Base-by-base conservation (phyloP, 1,140 invertebrate species). In the Metopolophium dirhodum region DNA sequence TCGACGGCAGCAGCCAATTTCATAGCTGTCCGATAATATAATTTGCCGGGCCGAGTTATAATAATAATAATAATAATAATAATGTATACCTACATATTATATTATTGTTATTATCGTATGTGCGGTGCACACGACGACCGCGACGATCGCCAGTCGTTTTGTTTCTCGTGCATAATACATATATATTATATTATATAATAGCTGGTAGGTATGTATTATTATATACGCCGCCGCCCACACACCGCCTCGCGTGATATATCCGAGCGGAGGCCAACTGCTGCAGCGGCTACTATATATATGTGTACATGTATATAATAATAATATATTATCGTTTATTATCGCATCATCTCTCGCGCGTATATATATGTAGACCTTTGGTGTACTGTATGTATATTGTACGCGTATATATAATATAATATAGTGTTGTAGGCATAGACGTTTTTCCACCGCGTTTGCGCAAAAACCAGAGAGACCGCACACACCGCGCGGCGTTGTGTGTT, bases 391-490 rank as follows among this genome's bases (percentile, higher is more conserved):
- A 26, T 23, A 7, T 7, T 18, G 35, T 37, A 41, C 41, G 3
- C 41, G 7, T 51, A 51, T 51, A 51, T 51, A 51, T 51, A 51
- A 54, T 54, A 54, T 45, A 85, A 54, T 45, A 85, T 23, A 85
- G 37, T 41, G 7, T 87, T 68, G 14, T 30, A 77, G 61, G 30
- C 26, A 51, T 22, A 51, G 18, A 49, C 47, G 30, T 88, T 88
- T 88, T 89, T 89, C n/a, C 35, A 54, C 88, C 51, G 87, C 49
- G 86, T 87, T 87, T 47, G 86, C 86, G 86, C 47, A 8, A 89
- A 57, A 37, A 54, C 88, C 51, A 23, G 22, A 86, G 41, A 57
- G 88, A 89, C 88, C 88, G 88, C 88, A 89, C 88, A 89, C 88
- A 57, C 22, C 35, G 49, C 7, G 8, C 86, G 30, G 83, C 37